Conservation (phyloP, 2,113 vertebrate species). For the Callipepla squamata region DNA sequence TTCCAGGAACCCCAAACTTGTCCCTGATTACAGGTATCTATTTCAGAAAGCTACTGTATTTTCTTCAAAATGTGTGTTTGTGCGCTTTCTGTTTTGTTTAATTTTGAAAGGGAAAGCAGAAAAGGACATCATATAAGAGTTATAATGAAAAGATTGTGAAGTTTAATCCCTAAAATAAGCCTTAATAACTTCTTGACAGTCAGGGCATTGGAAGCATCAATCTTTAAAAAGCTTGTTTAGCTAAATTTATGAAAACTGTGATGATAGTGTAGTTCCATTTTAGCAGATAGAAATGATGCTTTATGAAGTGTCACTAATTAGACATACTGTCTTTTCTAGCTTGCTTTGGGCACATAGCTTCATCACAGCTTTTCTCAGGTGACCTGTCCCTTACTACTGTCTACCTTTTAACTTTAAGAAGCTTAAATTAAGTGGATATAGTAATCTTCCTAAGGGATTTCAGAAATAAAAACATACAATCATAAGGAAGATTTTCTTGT, state of each 20-base stretch:
- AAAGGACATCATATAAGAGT: neutral
- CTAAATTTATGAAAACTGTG: neutral
- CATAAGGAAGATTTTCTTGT: neutral
- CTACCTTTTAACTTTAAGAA: neutral
- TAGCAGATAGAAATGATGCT: neutral
- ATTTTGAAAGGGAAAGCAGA: neutral
- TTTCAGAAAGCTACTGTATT: neutral
- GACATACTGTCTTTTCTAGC: neutral
- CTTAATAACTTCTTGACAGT: neutral
- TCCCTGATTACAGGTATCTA: conserved; percentile 87
- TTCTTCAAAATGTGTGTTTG: neutral
- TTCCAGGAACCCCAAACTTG: neutral
- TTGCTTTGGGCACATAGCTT: neutral
- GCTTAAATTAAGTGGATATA: neutral
- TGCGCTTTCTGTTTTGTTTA: neutral
- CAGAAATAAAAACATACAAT: neutral
- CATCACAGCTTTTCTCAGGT: neutral
- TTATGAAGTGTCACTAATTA: neutral
- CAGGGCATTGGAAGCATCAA: neutral
- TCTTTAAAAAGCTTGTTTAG: neutral
- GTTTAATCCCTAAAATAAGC: neutral
- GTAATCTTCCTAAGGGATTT: neutral
- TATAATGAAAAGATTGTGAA: neutral
- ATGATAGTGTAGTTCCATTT: neutral
- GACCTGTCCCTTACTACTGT: neutral